phyloP scores from a whole-genome alignment of 1,140 invertebrate genomes.

The Drosophila punjabiensis region DNA sequence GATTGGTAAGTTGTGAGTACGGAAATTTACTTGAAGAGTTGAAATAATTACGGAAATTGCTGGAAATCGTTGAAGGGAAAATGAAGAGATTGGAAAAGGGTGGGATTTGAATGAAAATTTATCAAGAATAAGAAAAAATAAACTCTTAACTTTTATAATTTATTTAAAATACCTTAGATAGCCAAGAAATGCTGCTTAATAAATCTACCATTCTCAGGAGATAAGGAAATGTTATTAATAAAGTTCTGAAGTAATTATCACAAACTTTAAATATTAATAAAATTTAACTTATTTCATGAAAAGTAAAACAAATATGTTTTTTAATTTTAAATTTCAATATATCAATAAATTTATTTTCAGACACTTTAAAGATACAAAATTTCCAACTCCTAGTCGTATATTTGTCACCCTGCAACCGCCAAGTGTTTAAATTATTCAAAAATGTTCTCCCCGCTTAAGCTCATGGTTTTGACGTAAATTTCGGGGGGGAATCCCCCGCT shows the following conservation, averaged over 20 bases:
- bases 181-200: background rate
- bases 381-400: background rate
- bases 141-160: background rate
- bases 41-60: slow-evolving; percentile 10
- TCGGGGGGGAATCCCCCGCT: slow-evolving; percentile 1
- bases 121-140: background rate
- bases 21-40: slow-evolving; percentile 27
- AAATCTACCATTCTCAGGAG: background rate
- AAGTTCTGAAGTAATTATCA: background rate
- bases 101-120: background rate
- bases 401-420: slow-evolving; percentile 21
- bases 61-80: slow-evolving; percentile 6
- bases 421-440: slow-evolving; percentile 40
- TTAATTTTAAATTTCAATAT: no score
- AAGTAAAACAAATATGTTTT: no score
- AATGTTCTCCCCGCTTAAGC: background rate
- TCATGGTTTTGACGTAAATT: slow-evolving; percentile 33
- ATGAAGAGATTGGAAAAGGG: background rate
- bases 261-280: no score
- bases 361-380: background rate
- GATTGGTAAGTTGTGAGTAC: slow-evolving; percentile 5
- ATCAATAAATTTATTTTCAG: background rate
- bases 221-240: background rate
- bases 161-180: background rate
- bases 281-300: no score